A percentile compares a stretch with the other conserved stretches of the same genome.
Evolutionary conservation across 2,888 invertebrate species (phyloP).

Genomic region (Eulithis prunata): DNA sequence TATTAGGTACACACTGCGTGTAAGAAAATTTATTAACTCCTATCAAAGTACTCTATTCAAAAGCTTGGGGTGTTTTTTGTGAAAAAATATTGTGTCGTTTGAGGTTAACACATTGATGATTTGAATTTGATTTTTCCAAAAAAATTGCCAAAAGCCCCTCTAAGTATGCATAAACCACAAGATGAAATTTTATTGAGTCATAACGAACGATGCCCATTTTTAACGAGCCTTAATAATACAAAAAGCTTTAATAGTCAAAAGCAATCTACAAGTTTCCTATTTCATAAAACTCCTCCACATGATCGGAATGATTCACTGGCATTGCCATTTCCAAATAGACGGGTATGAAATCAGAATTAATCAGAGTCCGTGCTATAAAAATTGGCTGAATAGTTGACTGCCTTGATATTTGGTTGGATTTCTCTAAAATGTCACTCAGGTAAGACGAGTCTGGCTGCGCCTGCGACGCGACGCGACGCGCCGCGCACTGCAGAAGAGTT

Average conservation of each 20-base stretch:
- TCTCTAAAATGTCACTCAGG: constrained; percentile 65
- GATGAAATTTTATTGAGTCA: constrained; percentile 46
- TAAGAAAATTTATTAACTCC: too few relatives aligned
- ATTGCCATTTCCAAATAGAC: constrained; percentile 55
- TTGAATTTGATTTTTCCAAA: too few relatives aligned
- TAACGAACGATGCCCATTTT: constrained; percentile 41
- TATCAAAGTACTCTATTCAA: too few relatives aligned
- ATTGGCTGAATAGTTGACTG: constrained; percentile 57
- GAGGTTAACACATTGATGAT: too few relatives aligned
- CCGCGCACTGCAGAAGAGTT: constrained; percentile 37
- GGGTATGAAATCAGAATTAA: constrained; percentile 41
- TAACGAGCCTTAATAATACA: constrained; percentile 38
- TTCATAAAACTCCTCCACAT: constrained; percentile 65
- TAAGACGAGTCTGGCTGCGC: constrained; percentile 30
- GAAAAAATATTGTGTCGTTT: too few relatives aligned
- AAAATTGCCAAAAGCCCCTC: too few relatives aligned
- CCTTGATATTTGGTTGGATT: constrained; percentile 76
- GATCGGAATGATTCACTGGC: constrained; percentile 64
- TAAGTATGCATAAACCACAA: neutral
- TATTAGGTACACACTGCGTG: neutral
- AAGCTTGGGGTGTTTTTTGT: too few relatives aligned
- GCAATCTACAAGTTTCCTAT: constrained; percentile 74
- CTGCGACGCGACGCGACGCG: neutral
- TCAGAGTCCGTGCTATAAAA: constrained; percentile 41
- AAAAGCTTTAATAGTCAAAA: constrained; percentile 47